Conservation (phyloP, 1,140 invertebrate genomes). For the Microvelia longipes region DNA sequence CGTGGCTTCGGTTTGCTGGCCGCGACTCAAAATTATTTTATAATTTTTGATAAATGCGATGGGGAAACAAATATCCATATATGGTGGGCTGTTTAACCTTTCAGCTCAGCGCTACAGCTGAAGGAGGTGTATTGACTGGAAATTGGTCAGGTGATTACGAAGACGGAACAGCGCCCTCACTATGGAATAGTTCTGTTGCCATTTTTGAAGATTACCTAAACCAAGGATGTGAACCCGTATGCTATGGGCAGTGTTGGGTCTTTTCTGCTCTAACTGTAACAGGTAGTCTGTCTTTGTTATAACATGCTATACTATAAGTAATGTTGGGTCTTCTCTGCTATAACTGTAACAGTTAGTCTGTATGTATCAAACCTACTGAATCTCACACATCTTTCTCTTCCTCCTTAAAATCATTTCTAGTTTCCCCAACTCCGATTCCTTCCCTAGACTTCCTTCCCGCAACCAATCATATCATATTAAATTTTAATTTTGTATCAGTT, state of each 20-base stretch:
- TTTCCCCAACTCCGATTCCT: too few species aligned
- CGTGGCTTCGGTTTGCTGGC: too few species aligned
- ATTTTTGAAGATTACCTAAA: slow-evolving; percentile 48
- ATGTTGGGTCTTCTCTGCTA: slow-evolving; percentile 65
- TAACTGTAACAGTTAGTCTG: slow-evolving; percentile 49
- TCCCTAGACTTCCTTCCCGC: too few species aligned
- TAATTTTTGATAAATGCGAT: too few species aligned
- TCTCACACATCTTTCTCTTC: too few species aligned
- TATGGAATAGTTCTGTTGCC: slow-evolving; percentile 50
- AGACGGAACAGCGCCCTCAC: slow-evolving; percentile 45
- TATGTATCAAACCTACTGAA: too few species aligned
- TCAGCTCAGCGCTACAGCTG: slow-evolving; percentile 53
- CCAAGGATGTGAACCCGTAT: slow-evolving; percentile 39
- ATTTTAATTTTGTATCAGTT: too few species aligned
- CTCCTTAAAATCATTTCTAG: too few species aligned
- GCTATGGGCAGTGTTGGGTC: slow-evolving; percentile 71
- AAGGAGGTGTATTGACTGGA: slow-evolving; percentile 48
- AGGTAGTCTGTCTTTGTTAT: slow-evolving; percentile 27
- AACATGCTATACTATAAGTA: slow-evolving; percentile 68
- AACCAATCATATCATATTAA: too few species aligned
- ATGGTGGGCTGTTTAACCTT: too few species aligned
- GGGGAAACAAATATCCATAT: too few species aligned
- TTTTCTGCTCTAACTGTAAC: slow-evolving; percentile 55
- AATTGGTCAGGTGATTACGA: slow-evolving; percentile 55
- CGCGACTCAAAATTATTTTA: too few species aligned